Evolutionary conservation across 2,113 vertebrate genomes (phyloP), one percentile per base, ranked within the genome.

Genomic region (Riparia riparia): DNA sequence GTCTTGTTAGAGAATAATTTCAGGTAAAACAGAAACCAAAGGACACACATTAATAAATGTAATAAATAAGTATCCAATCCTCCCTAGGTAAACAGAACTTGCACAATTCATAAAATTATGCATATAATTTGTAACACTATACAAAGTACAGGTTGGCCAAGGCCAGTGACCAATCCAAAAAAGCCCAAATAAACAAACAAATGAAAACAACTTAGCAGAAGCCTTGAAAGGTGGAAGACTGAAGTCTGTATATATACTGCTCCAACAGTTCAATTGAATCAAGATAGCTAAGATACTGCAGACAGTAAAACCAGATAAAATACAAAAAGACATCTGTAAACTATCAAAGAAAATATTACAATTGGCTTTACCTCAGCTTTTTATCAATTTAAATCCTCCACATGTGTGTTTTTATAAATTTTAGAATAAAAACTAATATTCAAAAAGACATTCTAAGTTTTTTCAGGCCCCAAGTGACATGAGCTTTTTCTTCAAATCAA

Each of bases 241-340:
- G 79, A 80, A 85, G 29, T 56, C 74, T 63, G 15, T 39, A 54
- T 60, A 78, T 14, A 69, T 24, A 41, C 28, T 79, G 58, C 57
- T 87, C 47, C 73, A 34, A 68, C 20, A 88, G 58, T 90, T 90
- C 72, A 96, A 95, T 9, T 89, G n/a, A 78, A 73, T 39, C 51
- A 71, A 91, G 42, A 4, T 39, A 87, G 22, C 56, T 87, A 54
- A n/a, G n/a, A n/a, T n/a, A n/a, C 57, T 44, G 37, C 41, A 78
- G 47, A 60, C 45, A 87, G 51, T 61, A 91, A 90, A 90, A 91
- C 4, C 25, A 45, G 17, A 73, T 21, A 49, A 79, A 90, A 53
- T 60, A 10, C 28, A 93, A 78, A 66, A 89, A 74, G 17, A 34
- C 74, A 93, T 79, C 34, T 42, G 70, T 66, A 90, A 95, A 63